These are phyloP conservation scores for Perdix hodgsoniae DNA, from an alignment of 2,797 vertebrate genomes.

Conservation along the genomic window DNA sequence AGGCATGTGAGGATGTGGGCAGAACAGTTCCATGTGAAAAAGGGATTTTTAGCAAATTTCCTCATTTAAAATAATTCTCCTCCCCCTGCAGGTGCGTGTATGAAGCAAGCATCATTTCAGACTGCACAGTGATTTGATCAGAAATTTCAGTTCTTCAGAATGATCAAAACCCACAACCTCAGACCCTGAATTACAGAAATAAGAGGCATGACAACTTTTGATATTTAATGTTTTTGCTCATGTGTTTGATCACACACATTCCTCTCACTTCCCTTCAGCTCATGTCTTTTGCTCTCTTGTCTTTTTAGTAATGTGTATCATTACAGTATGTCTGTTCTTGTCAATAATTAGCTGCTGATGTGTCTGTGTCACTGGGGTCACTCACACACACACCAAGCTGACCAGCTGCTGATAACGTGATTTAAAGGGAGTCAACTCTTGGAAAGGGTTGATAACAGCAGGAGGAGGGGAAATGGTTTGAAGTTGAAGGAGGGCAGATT, in stretches of 20 bases:
- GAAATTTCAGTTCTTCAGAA: not conserved
- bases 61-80: not conserved
- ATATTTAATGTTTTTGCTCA: not conserved
- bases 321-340: not conserved
- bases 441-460: too few relatives aligned
- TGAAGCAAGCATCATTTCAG: not conserved
- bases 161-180: not conserved
- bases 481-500: too few relatives aligned
- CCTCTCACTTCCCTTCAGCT: not conserved
- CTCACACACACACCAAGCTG: not conserved
- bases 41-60: not conserved
- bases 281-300: not conserved
- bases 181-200: not conserved
- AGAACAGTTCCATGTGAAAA: not conserved
- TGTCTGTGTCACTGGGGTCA: accelerated
- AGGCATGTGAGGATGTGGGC: accelerated
- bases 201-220: not conserved
- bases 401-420: accelerated
- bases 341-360: not conserved
- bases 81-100: not conserved
- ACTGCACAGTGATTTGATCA: accelerated
- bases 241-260: not conserved
- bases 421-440: not conserved
- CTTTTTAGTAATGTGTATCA: accelerated
- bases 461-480: too few relatives aligned